Percentiles rank a stretch among this genome's conserved stretches.
These are phyloP conservation scores for Protophormia terraenovae DNA, from an alignment of 2,888 invertebrate species.

Conservation along the genomic window DNA sequence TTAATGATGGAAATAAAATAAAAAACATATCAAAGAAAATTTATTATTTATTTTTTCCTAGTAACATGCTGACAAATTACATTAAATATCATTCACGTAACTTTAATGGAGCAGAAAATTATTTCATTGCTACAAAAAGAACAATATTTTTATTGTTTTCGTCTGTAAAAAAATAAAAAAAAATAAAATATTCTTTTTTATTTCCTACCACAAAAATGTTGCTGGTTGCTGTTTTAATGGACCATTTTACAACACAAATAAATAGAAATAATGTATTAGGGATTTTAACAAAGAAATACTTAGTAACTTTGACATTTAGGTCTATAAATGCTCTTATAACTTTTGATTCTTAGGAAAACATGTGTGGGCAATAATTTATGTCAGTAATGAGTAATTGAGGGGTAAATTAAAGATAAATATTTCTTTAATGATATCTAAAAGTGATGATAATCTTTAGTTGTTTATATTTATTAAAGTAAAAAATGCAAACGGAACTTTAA, in stretches of 20 bases:
- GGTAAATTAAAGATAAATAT: background rate
- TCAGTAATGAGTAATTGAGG: background rate
- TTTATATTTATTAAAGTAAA: background rate
- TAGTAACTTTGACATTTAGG: background rate
- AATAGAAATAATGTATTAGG: background rate
- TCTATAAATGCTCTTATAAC: background rate
- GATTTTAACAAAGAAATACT: background rate
- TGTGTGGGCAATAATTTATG: background rate
- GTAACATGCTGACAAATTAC: background rate
- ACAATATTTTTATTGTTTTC: background rate
- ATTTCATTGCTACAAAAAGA: background rate
- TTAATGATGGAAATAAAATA: background rate
- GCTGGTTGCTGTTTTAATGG: background rate
- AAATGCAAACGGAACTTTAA: too few species aligned
- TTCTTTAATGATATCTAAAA: background rate
- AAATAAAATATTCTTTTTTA: conserved; percentile 4
- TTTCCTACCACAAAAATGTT: background rate
- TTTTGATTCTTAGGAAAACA: background rate
- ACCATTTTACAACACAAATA: background rate
- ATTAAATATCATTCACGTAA: conserved; percentile 16
- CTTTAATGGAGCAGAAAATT: background rate
- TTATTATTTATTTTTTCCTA: too few species aligned
- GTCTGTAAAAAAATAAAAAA: background rate
- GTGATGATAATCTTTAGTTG: background rate
- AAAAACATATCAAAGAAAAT: background rate